These are phyloP conservation scores for Cheumatopsyche charites DNA, from an alignment of 1,140 invertebrate genomes.

Conservation along the genomic window DNA sequence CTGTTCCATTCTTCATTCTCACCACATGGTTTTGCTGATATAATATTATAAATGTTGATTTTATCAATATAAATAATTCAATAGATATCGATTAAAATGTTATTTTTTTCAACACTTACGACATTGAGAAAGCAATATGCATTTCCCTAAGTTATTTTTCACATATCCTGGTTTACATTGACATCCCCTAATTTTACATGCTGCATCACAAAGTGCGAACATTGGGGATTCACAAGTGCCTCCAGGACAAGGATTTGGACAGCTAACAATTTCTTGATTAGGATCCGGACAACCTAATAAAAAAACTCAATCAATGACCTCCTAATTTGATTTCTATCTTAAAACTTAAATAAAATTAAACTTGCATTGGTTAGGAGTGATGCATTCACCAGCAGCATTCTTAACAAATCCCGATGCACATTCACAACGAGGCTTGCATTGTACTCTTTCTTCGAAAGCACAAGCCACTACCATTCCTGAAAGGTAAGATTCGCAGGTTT, in stretches of 20 bases:
- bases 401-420: constrained; percentile 18
- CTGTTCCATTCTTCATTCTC: background rate
- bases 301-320: background rate
- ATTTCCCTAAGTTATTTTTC: constrained; percentile 30
- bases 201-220: constrained; percentile 20
- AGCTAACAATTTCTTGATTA: constrained; percentile 33
- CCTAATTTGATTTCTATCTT: background rate
- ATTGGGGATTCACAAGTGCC: constrained; percentile 32
- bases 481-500: constrained; percentile 26
- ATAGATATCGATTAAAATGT: background rate
- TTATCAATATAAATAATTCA: too few species aligned
- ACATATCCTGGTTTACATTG: constrained; percentile 41
- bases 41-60: too few species aligned
- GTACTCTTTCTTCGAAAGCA: background rate
- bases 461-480: constrained; percentile 3
- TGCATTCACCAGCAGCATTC: constrained; percentile 16
- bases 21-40: background rate
- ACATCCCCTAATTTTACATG: constrained; percentile 39
- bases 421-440: constrained; percentile 26
- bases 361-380: background rate
- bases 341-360: background rate
- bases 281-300: constrained; percentile 21
- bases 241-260: constrained; percentile 42
- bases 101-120: constrained; percentile 7
- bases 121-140: constrained; percentile 36